Evolutionary conservation across 2,888 invertebrate genomes (phyloP), one percentile per base, ranked within the genome.

Genomic region (Cephonodes hylas): DNA sequence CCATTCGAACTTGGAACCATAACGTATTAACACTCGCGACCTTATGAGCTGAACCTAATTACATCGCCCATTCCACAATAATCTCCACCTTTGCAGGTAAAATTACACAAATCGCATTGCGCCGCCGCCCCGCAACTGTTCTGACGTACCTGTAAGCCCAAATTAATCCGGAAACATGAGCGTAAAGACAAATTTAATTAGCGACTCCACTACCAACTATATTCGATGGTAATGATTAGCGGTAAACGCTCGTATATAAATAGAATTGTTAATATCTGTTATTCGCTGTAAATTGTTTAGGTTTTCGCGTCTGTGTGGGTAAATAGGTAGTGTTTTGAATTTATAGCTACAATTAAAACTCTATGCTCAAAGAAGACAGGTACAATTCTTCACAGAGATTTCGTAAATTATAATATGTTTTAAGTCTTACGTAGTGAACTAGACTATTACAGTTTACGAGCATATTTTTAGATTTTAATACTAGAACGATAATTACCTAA

Each of bases 111-210:
- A 66, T 73, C 70, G 58, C 66, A 68, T 69, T 71, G 71, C 66
- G 64, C 60, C 65, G 71, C 71, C 62, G 59, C 74, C 66, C 71
- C 63, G 69, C 64, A 70, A 75, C 75, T 22, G 62, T 65, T 62
- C 63, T 60, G 65, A 59, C 31, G 65, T 59, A 65, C 56, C 61
- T 42, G 60, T 66, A 62, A 66, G 63, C 64, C 64, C 42, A 79
- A 78, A 80, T 84, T 83, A 84, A 83, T 84, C 79, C 80, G 63
- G 64, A 65, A 71, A 72, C 72, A 75, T 71, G 73, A 78, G 76
- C 76, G 76, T 80, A 82, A 78, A 79, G 80, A 79, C 80, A 79
- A 80, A 86, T 86, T 84, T 84, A 85, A 86, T 86, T 86, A 85
- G 79, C 58, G 38, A 58, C 61, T 42, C 38, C 34, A 48, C 48